Conservation (phyloP, 2,797 vertebrate species). For the Muraenolepis orangiensis region DNA sequence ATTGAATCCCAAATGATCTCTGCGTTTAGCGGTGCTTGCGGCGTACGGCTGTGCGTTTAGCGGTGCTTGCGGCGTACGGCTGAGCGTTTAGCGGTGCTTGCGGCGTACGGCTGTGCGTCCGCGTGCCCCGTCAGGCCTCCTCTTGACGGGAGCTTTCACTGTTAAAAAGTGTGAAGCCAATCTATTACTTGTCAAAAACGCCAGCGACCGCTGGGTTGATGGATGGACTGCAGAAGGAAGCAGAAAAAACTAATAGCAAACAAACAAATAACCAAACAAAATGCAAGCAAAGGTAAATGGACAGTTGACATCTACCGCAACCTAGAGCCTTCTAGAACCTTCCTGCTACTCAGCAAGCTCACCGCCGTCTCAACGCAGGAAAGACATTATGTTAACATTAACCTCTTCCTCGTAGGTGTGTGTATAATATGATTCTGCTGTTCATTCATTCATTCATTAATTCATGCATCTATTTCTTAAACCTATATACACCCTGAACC, state of each 20-base stretch:
- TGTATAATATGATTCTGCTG: too few relatives aligned
- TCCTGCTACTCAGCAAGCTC: not conserved
- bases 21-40: too few relatives aligned
- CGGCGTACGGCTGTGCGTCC: not conserved
- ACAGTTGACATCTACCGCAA: not conserved
- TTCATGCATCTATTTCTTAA: too few relatives aligned
- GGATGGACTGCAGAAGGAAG: not conserved
- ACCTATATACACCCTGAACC: too few relatives aligned
- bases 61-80: too few relatives aligned
- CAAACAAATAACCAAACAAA: not conserved
- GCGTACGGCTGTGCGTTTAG: not conserved
- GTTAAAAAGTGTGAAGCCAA: not conserved
- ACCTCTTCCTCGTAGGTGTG: too few relatives aligned
- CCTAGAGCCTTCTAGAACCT: not conserved
- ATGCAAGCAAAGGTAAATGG: not conserved
- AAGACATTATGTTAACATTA: too few relatives aligned
- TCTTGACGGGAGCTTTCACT: not conserved
- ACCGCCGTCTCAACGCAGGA: too few relatives aligned
- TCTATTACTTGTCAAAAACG: not conserved
- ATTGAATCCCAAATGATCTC: too few relatives aligned
- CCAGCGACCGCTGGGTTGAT: not conserved
- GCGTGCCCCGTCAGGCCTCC: not conserved
- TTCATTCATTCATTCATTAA: too few relatives aligned
- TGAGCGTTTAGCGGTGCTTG: too few relatives aligned
- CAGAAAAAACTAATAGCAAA: too few relatives aligned